Evolutionary conservation across 2,113 vertebrate genomes (phyloP), one percentile per base, ranked within the genome.

Genomic region (Falco punctatus): DNA sequence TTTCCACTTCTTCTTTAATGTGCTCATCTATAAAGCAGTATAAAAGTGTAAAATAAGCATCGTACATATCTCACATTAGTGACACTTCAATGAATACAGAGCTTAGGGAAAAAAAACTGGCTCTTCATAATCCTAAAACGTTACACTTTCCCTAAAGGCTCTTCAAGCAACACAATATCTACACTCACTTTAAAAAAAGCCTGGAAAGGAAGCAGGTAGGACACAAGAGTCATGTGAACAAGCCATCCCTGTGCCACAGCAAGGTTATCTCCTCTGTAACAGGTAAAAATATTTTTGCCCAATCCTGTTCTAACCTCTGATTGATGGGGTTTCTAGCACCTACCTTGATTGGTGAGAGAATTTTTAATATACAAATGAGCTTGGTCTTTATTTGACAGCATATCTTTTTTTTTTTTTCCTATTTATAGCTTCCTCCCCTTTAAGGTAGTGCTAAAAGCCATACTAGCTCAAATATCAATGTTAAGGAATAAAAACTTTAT

Each of bases 1-100:
- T 52, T 33, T 98, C 96, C 88, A 99, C 98, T 19, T 99, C 98
- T 22, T 97, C 97, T 84, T 98, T 98, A 70, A 99, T 83, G 4
- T 4, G 26, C 11, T 97, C 67, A 94, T 99, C 99, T 99, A 72
- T 52, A 82, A 95, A 71, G 35, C 12, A 77, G 59, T 27, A 65
- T 15, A 44, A 77, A 77, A 83, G 46, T 23, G 55, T 81, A 87
- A 49, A 67, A 40, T 85, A 28, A 32, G 14, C 40, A 88, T 64
- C 5, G 19, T 57, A 35, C 2, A 1, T 44, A 46, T 17, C n/a
- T 80, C 33, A 4, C 30, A n/a, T 79, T 75, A 81, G 38, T 35
- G 32, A 72, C 32, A 42, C 6, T n/a, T 79, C 15, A 75, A 26
- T 46, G 57, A 86, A 86, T 17, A 78, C 28, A 84, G 75, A 72